Percentiles rank a stretch among this genome's conserved stretches.
Conservation (phyloP, 2,797 vertebrate species). For the Melanotaenia parkinsoni region DNA sequence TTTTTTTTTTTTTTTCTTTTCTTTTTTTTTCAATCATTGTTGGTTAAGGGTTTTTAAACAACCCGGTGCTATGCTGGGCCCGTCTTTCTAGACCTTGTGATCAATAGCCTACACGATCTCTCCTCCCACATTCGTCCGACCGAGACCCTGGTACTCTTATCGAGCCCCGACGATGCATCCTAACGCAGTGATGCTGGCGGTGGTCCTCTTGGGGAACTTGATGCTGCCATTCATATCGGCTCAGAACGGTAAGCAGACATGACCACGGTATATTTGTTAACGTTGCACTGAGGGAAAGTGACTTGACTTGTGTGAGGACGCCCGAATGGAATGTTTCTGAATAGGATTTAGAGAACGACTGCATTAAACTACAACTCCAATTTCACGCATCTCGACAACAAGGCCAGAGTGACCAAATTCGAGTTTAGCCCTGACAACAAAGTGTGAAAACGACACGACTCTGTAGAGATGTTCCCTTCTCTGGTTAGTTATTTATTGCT, state of each 20-base stretch:
- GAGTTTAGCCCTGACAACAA: constrained; percentile 14
- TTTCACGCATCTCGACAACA: constrained; percentile 44
- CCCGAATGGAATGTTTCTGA: constrained; percentile 23
- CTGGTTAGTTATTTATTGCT: neutral
- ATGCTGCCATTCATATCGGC: constrained; percentile 78
- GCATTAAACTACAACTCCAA: constrained; percentile 41
- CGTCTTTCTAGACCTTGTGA: constrained; percentile 72
- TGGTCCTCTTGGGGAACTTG: constrained; percentile 78
- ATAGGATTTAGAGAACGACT: constrained; percentile 43
- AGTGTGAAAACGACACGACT: neutral
- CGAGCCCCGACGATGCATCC: constrained; percentile 76
- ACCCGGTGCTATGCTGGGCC: constrained; percentile 71
- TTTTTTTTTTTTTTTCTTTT: constrained; percentile 25
- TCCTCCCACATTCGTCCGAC: constrained; percentile 75
- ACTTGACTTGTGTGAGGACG: constrained; percentile 55
- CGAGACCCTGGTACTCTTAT: constrained; percentile 61
- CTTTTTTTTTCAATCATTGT: constrained; percentile 4
- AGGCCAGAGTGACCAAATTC: constrained; percentile 45
- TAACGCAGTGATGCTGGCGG: constrained; percentile 76
- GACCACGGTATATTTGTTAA: constrained; percentile 35
- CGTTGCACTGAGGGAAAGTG: constrained; percentile 47
- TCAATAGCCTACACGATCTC: constrained; percentile 68
- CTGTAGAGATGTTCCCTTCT: neutral
- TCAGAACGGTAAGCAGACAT: constrained; percentile 84
- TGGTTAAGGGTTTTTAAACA: constrained; percentile 46